Evolutionary conservation across 2,113 vertebrate species (phyloP).

Genomic region (Neoarius graeffei): DNA sequence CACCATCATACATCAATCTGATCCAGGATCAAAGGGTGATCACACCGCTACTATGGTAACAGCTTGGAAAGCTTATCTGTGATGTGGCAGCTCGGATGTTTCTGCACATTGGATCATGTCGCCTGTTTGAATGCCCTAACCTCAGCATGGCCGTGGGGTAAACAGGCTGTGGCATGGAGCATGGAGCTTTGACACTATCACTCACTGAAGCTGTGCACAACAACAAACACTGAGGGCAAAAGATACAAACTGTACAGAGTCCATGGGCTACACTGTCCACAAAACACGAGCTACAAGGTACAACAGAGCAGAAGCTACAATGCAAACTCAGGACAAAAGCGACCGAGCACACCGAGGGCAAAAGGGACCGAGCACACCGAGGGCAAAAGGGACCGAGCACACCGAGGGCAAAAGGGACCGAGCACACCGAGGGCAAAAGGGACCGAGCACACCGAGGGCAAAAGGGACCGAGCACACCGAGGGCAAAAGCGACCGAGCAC

Average conservation of each 20-base stretch:
- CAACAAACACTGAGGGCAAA: background rate
- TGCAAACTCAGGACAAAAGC: background rate
- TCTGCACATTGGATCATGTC: slow-evolving; percentile 6
- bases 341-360: background rate
- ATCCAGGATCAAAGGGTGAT: slow-evolving; percentile 55
- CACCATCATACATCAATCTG: slow-evolving; percentile 55
- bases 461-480: no score
- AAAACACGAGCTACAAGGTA: background rate
- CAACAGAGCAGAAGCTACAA: background rate
- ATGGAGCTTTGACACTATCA: slow-evolving; percentile 8
- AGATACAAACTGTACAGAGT: background rate
- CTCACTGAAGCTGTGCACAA: background rate
- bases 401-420: no score
- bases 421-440: no score
- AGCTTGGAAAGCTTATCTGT: slow-evolving; percentile 16
- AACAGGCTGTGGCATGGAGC: slow-evolving; percentile 9
- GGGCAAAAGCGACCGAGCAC: no score
- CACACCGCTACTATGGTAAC: slow-evolving; percentile 49
- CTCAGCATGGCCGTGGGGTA: slow-evolving; percentile 19
- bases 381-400: no score
- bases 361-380: no score
- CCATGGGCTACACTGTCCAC: background rate
- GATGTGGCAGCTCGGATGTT: slow-evolving; percentile 22
- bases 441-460: no score
- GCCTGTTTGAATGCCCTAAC: slow-evolving; percentile 24